These are phyloP conservation scores for Sisyra terminalis DNA, from an alignment of 2,888 invertebrate species.

Conservation along the genomic window DNA sequence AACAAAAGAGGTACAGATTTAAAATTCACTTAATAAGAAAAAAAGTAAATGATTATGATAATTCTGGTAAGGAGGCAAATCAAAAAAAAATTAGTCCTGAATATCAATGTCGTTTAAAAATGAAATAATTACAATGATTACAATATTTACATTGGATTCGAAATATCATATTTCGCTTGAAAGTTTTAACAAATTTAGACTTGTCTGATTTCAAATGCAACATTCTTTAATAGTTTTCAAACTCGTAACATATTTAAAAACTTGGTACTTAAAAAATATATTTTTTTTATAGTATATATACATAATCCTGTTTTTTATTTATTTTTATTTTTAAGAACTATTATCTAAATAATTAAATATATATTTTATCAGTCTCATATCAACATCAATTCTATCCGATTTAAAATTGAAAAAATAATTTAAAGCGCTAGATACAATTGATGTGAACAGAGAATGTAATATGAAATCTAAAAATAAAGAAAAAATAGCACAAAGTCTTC, in stretches of 20 bases:
- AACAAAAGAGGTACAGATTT: constrained; percentile 1
- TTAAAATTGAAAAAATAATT: no score
- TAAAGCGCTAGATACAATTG: no score
- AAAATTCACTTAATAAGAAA: not conserved
- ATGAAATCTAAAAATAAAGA: no score
- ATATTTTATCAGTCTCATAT: not conserved
- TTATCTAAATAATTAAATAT: constrained; percentile 1
- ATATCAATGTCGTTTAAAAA: not conserved
- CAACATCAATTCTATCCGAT: no score
- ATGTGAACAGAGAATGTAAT: no score
- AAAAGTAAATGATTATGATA: no score
- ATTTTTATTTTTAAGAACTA: constrained; percentile 1
- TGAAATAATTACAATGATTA: constrained; percentile 4
- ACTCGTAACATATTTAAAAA: constrained; percentile 4
- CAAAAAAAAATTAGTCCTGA: not conserved
- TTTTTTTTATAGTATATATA: constrained; percentile 3
- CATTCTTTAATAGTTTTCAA: not conserved
- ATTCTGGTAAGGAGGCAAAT: not conserved
- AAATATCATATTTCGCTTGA: not conserved
- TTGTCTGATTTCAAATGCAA: constrained; percentile 2
- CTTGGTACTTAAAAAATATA: constrained; percentile 8
- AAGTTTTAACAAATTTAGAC: constrained; percentile 1
- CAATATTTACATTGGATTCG: constrained; percentile 4
- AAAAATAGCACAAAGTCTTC: no score
- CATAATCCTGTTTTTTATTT: constrained; percentile 3